Evolutionary conservation across 2,888 invertebrate genomes (phyloP).

Genomic region (Myopa tessellatipennis): DNA sequence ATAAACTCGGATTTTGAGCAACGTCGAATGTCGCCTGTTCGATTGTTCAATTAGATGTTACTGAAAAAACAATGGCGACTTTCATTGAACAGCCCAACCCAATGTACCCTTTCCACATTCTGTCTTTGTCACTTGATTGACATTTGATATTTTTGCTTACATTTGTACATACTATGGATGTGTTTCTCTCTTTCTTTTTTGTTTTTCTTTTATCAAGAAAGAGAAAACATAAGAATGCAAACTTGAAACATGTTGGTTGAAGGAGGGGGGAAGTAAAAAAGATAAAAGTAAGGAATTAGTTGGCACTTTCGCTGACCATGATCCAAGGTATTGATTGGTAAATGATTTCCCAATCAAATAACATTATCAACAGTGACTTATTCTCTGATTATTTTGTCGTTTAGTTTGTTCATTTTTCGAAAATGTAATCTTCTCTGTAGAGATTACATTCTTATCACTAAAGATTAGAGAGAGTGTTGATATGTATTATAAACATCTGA

Average conservation of each 20-base stretch:
- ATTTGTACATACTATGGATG: background rate
- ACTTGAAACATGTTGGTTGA: background rate
- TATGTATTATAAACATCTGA: too few relatives aligned
- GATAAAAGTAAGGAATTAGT: background rate
- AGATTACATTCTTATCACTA: too few relatives aligned
- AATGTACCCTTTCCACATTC: background rate
- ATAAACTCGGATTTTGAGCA: slow-evolving; percentile 5
- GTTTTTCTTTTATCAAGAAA: background rate
- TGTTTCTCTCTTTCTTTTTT: background rate
- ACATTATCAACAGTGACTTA: too few relatives aligned
- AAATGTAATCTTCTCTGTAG: too few relatives aligned
- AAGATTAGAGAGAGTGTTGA: too few relatives aligned
- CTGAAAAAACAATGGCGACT: slow-evolving; percentile 31
- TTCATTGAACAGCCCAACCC: slow-evolving; percentile 2
- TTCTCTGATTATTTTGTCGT: too few relatives aligned
- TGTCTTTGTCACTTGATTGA: background rate
- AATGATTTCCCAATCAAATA: too few relatives aligned
- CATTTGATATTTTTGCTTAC: slow-evolving; percentile 29
- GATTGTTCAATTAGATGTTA: slow-evolving; percentile 12
- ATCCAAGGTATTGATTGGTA: background rate
- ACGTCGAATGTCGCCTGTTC: slow-evolving; percentile 6
- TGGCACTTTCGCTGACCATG: background rate
- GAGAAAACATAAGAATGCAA: background rate
- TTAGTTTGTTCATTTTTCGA: too few relatives aligned
- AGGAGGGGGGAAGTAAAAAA: background rate